Conservation (phyloP, 2,888 invertebrate species). For the Latrodectus elegans region DNA sequence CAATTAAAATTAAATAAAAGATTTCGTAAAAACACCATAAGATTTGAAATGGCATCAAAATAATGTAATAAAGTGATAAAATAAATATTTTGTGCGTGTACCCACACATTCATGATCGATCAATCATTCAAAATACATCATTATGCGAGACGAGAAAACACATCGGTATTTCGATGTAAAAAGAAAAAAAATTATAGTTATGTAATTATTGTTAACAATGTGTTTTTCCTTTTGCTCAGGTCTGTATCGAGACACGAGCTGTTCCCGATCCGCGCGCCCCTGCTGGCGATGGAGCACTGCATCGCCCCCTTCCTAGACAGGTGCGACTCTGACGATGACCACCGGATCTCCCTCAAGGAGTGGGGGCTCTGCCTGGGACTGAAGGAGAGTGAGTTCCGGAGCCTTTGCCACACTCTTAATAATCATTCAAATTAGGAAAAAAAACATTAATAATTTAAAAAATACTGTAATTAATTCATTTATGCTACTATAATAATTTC, state of each 20-base stretch:
- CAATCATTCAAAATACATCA: too few species aligned
- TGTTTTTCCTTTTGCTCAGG: conserved; percentile 74
- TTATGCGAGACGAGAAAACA: too few species aligned
- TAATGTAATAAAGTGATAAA: too few species aligned
- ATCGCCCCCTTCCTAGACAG: conserved; percentile 95
- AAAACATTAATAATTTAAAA: background rate
- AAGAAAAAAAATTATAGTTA: too few species aligned
- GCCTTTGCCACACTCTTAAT: background rate
- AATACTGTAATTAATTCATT: background rate
- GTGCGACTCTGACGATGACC: conserved; percentile 92
- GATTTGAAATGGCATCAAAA: too few species aligned
- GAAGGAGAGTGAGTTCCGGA: conserved; percentile 80
- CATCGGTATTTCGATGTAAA: too few species aligned
- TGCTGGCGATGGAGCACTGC: conserved; percentile 97
- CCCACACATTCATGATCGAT: too few species aligned
- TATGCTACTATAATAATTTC: background rate
- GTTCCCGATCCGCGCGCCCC: conserved; percentile 94
- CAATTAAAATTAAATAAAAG: too few species aligned
- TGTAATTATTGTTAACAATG: too few species aligned
- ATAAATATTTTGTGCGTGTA: too few species aligned
- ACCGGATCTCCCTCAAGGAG: conserved; percentile 91
- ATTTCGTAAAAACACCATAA: too few species aligned
- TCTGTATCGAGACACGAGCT: conserved; percentile 93
- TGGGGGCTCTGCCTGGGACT: conserved; percentile 88
- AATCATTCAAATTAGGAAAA: background rate